These are phyloP conservation scores for Dinomys branickii DNA, from an alignment of 2,113 vertebrate genomes.

Conservation along the genomic window DNA sequence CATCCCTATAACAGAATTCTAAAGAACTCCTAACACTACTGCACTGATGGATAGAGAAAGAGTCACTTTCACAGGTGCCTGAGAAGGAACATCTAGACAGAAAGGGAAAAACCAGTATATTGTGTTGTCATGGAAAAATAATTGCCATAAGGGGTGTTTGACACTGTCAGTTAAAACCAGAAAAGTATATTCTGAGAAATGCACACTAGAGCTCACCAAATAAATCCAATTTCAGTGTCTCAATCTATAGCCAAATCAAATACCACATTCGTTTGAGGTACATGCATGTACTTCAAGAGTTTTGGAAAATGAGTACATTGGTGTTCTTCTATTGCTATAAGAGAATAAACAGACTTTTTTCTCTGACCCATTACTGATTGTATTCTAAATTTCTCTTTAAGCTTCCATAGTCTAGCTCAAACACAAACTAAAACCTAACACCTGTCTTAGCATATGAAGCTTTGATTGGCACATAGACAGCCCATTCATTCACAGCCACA, in stretches of 20 bases:
- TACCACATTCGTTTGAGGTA: constrained; percentile 36
- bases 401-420: not conserved
- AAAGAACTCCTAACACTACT: not conserved
- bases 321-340: not conserved
- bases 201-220: constrained; percentile 27
- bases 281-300: constrained; percentile 42
- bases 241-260: constrained; percentile 7
- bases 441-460: not conserved
- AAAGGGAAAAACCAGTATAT: not conserved
- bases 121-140: constrained; percentile 10
- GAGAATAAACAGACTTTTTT: not conserved
- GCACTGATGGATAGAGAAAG: not conserved
- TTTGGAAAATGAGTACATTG: not conserved
- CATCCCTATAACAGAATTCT: not conserved
- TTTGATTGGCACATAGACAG: not conserved
- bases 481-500: not conserved
- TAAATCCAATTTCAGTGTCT: constrained; percentile 25
- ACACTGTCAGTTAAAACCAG: constrained; percentile 45
- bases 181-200: not conserved
- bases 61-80: not conserved
- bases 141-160: not conserved
- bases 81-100: not conserved
- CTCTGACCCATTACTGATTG: not conserved
- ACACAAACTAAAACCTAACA: not conserved
- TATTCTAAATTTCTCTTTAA: not conserved